Evolutionary conservation across 2,797 vertebrate genomes (phyloP).

Genomic region (Emydoidea blandingii): DNA sequence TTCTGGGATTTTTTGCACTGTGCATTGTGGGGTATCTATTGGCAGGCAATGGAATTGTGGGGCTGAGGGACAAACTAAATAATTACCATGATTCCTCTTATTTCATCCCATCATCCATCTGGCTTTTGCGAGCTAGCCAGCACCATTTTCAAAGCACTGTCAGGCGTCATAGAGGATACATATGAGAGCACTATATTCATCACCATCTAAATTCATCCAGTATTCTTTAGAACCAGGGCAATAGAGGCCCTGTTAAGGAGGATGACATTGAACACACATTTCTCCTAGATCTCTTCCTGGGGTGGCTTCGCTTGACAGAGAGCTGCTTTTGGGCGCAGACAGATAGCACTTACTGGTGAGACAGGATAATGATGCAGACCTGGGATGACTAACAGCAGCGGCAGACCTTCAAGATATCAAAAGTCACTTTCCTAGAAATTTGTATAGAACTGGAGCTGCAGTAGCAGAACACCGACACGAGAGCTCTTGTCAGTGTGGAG

Average conservation of each 20-base stretch:
- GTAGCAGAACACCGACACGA: not conserved
- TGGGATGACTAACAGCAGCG: not conserved
- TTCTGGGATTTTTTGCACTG: not conserved
- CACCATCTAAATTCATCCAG: not conserved
- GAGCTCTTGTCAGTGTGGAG: not conserved
- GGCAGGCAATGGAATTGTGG: not conserved
- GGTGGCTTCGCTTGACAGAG: not conserved
- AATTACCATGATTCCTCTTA: not conserved
- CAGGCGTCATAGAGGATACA: not conserved
- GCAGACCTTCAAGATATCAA: not conserved
- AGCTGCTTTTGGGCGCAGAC: not conserved
- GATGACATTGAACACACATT: not conserved
- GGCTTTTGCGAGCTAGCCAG: not conserved
- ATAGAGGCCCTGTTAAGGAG: not conserved
- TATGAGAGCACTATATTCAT: not conserved
- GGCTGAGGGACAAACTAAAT: not conserved
- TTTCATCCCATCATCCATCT: not conserved
- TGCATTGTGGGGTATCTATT: not conserved
- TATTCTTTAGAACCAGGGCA: not conserved
- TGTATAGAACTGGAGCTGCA: not conserved
- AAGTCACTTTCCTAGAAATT: not conserved
- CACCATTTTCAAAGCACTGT: not conserved
- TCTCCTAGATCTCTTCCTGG: not conserved
- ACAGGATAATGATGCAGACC: not conserved
- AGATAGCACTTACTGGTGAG: not conserved